phyloP scores from a whole-genome alignment of 1,140 invertebrate species.

The Pinna nobilis region DNA sequence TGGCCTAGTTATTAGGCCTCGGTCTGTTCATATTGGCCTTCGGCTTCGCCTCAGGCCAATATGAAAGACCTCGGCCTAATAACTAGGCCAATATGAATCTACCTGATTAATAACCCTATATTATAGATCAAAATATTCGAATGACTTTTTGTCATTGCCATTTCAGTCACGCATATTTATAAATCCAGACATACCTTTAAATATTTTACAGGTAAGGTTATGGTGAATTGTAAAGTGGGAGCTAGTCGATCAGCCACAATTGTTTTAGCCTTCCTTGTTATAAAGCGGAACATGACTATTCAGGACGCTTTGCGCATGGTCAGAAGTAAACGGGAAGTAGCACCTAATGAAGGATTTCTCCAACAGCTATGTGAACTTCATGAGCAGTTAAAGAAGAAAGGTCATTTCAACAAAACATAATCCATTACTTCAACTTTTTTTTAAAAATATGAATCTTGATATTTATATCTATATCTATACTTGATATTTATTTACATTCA shows the following conservation, averaged over 20 bases:
- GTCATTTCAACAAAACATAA: constrained; percentile 53
- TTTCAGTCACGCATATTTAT: neutral
- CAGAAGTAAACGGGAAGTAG: constrained; percentile 60
- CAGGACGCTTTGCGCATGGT: constrained; percentile 80
- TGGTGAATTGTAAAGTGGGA: constrained; percentile 95
- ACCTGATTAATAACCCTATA: too few species aligned
- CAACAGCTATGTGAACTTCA: constrained; percentile 67
- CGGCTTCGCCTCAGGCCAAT: too few species aligned
- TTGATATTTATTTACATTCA: too few species aligned
- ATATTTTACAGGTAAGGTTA: constrained; percentile 78
- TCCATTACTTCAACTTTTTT: too few species aligned
- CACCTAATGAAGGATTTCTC: constrained; percentile 67
- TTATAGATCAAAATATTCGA: neutral
- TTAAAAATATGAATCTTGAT: too few species aligned
- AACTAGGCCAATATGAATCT: too few species aligned
- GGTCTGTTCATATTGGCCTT: too few species aligned
- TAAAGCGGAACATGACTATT: constrained; percentile 79
- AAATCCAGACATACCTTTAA: neutral
- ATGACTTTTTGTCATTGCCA: neutral
- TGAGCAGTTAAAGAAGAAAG: constrained; percentile 49
- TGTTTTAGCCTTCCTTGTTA: constrained; percentile 89
- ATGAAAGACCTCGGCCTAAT: too few species aligned
- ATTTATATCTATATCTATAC: too few species aligned
- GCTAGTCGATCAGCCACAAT: constrained; percentile 90
- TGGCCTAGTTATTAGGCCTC: too few species aligned